Conservation (phyloP, 1,140 invertebrate species). For the Drosophila sulfurigaster region DNA sequence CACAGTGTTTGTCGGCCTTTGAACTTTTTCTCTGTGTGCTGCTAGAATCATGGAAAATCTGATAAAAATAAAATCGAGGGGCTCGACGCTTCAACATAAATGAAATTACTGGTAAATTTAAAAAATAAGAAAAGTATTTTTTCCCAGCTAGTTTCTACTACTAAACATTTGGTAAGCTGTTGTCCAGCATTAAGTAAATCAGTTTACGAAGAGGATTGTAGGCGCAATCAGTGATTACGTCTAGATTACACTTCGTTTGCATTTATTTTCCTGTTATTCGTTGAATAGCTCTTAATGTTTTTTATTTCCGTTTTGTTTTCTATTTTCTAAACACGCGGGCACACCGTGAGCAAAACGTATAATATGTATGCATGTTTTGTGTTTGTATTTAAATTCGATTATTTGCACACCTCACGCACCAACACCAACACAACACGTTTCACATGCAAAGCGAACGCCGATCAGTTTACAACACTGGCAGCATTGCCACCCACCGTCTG, state of each 20-base stretch:
- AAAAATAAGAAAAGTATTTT: too few relatives aligned
- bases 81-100: conserved; percentile 19
- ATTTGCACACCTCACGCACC: conserved; percentile 45
- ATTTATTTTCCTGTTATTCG: conserved; percentile 49
- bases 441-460: background rate
- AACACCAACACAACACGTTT: conserved; percentile 13
- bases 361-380: conserved; percentile 6
- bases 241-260: conserved; percentile 43
- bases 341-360: conserved; percentile 52
- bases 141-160: too few relatives aligned
- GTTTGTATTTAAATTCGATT: conserved; percentile 6
- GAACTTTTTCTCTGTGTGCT: conserved; percentile 58
- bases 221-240: conserved; percentile 68
- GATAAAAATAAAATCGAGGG: conserved; percentile 30
- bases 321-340: conserved; percentile 75
- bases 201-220: conserved; percentile 34
- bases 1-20: conserved; percentile 62
- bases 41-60: background rate
- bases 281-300: conserved; percentile 38
- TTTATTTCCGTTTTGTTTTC: conserved; percentile 71
- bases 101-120: too few relatives aligned
- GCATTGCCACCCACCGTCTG: conserved; percentile 7
- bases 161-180: background rate
- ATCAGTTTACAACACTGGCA: conserved; percentile 33
- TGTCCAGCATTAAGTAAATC: conserved; percentile 12